These are phyloP conservation scores for Hycleus phaleratus DNA, from an alignment of 1,140 invertebrate genomes.

Conservation along the genomic window DNA sequence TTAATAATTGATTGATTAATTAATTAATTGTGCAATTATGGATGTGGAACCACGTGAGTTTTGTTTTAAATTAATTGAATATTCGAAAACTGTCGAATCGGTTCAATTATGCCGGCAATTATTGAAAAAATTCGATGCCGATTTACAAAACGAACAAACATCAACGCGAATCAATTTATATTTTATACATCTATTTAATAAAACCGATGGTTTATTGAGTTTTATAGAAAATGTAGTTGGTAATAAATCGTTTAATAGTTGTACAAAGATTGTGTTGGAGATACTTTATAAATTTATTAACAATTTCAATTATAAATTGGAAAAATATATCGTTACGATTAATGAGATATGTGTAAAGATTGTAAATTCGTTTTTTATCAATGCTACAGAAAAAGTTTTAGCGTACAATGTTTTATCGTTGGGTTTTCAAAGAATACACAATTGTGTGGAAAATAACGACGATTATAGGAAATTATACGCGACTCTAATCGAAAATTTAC, in stretches of 20 bases:
- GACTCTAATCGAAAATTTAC: slow-evolving; percentile 6
- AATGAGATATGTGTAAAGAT: slow-evolving; percentile 9
- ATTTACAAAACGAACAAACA: not conserved
- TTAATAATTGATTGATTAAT: too few species aligned
- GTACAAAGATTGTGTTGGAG: slow-evolving; percentile 19
- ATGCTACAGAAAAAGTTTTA: slow-evolving; percentile 26
- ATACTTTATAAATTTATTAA: slow-evolving; percentile 28
- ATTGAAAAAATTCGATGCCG: not conserved
- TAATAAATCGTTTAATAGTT: slow-evolving; percentile 22
- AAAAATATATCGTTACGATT: slow-evolving; percentile 19
- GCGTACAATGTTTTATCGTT: slow-evolving; percentile 20
- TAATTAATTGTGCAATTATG: slow-evolving; percentile 6
- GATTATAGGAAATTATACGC: slow-evolving; percentile 14
- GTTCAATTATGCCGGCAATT: not conserved
- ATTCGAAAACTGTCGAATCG: slow-evolving; percentile 4
- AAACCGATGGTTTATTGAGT: slow-evolving; percentile 18
- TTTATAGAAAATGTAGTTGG: slow-evolving; percentile 19
- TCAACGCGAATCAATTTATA: slow-evolving; percentile 20
- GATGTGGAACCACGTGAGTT: slow-evolving; percentile 18
- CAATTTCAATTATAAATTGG: slow-evolving; percentile 24
- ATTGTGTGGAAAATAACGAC: slow-evolving; percentile 13
- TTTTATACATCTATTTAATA: slow-evolving; percentile 26
- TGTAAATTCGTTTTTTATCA: not conserved
- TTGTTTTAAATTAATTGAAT: not conserved
- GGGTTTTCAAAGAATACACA: slow-evolving; percentile 23